Conservation (phyloP, 30 jellyfish, hydroid and myxozoan genomes). For the Hydractinia symbiolongicarpus region DNA sequence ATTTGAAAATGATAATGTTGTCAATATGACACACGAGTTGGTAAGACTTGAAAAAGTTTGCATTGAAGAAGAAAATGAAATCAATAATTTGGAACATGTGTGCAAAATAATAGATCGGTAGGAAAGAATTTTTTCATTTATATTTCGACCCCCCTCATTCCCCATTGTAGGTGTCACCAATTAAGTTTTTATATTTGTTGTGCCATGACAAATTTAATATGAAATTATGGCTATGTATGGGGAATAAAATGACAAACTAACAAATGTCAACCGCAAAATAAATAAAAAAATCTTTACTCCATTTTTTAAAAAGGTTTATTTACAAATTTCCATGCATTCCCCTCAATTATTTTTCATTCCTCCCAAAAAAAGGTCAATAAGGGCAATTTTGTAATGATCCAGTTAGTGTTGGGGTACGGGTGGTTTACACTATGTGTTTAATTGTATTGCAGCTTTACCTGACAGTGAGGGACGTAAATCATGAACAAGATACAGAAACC, state of each 20-base stretch:
- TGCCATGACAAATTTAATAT: neutral
- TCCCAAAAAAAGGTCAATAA: neutral
- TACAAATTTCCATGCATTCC: neutral
- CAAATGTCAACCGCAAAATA: too few relatives aligned
- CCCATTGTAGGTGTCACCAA: neutral
- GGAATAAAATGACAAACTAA: too few relatives aligned
- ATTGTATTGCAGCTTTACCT: too few relatives aligned
- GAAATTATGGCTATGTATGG: too few relatives aligned
- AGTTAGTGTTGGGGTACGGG: too few relatives aligned
- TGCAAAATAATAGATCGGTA: constrained; percentile 67
- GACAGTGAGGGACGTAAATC: too few relatives aligned
- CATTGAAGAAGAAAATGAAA: constrained; percentile 59
- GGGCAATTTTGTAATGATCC: too few relatives aligned
- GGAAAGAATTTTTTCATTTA: neutral
- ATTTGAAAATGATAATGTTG: constrained; percentile 68
- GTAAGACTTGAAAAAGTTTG: constrained; percentile 56
- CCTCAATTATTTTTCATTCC: neutral
- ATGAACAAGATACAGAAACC: too few relatives aligned
- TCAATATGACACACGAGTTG: constrained; percentile 60
- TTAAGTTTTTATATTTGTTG: neutral
- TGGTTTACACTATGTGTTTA: too few relatives aligned
- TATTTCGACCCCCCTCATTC: neutral
- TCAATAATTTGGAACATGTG: constrained; percentile 54
- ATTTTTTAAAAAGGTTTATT: neutral
- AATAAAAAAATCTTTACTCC: neutral